Evolutionary conservation across 2,888 invertebrate species (phyloP).

Genomic region (Alentia gelatinosa): DNA sequence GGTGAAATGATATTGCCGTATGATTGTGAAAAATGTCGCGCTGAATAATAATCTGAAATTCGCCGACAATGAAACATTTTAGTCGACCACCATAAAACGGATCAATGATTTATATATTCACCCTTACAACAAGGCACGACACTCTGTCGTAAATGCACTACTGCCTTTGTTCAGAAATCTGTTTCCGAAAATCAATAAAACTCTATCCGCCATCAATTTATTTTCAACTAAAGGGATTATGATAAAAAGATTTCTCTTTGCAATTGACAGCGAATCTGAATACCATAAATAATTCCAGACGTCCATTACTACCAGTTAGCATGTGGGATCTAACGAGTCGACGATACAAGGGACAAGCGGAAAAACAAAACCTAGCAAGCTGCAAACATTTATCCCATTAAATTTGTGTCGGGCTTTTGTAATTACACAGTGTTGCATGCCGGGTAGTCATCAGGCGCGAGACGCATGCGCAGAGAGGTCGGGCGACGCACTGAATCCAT

Average conservation of each 20-base stretch:
- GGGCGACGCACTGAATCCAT: background rate
- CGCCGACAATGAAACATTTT: background rate
- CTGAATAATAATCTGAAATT: background rate
- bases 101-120: background rate
- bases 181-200: background rate
- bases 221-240: background rate
- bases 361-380: background rate
- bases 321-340: background rate
- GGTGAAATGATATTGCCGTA: background rate
- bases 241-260: background rate
- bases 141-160: background rate
- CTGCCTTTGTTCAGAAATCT: background rate
- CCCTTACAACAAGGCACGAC: background rate
- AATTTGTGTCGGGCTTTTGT: background rate
- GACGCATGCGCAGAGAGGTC: background rate
- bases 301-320: background rate
- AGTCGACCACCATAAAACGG: background rate
- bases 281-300: background rate
- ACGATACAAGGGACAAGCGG: background rate
- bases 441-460: background rate
- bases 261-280: background rate
- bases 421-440: slow-evolving; percentile 27
- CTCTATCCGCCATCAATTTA: background rate
- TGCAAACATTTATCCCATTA: slow-evolving; percentile 6
- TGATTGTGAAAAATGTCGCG: background rate